phyloP scores from a whole-genome alignment of 2,888 invertebrate genomes.

The Rutpela maculata region DNA sequence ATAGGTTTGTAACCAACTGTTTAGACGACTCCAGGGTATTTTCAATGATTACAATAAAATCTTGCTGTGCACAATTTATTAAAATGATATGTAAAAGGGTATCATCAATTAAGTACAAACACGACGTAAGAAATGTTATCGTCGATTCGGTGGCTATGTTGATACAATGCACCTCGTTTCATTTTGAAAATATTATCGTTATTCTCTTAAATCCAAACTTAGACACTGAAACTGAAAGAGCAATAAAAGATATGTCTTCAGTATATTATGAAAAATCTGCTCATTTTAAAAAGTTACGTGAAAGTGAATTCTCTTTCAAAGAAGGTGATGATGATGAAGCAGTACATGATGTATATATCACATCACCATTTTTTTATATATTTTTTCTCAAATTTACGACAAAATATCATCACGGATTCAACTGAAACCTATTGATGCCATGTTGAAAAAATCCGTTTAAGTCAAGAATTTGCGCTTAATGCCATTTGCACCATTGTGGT shows the following conservation, averaged over 20 bases:
- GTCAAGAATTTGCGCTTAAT: conserved; percentile 11
- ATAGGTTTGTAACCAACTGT: conserved; percentile 10
- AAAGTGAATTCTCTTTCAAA: neutral
- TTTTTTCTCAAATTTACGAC: conserved; percentile 10
- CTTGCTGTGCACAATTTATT: conserved; percentile 26
- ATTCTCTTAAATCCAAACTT: conserved; percentile 16
- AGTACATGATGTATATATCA: conserved; percentile 2
- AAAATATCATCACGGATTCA: neutral
- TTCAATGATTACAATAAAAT: neutral
- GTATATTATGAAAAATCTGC: neutral
- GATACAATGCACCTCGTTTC: conserved; percentile 1
- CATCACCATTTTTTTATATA: conserved; percentile 9
- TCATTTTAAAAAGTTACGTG: neutral
- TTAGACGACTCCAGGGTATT: too few species aligned
- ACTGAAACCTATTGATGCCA: neutral
- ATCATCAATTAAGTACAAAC: neutral
- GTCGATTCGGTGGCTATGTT: conserved; percentile 13
- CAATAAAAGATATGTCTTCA: neutral
- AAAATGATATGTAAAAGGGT: conserved; percentile 22
- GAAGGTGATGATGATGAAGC: neutral
- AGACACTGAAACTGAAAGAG: neutral
- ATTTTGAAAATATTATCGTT: conserved; percentile 15
- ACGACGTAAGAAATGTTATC: neutral
- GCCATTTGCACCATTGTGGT: conserved; percentile 10
- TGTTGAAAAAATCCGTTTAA: neutral